Percentiles rank a stretch among this genome's conserved stretches.
Conservation (phyloP, 2,888 invertebrate species). For the Thecophora atra region DNA sequence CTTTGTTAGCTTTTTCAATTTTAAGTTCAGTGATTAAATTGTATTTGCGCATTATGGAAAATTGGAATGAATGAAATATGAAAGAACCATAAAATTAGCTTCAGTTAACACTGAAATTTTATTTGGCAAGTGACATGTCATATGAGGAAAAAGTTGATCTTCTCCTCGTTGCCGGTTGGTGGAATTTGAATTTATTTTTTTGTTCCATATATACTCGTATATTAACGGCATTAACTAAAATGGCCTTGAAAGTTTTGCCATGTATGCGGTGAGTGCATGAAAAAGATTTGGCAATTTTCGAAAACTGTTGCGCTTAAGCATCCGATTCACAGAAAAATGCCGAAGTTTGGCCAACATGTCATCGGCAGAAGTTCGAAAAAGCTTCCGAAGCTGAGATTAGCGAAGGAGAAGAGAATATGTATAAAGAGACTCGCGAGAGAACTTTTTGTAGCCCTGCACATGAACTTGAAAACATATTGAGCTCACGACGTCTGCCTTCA, state of each 20-base stretch:
- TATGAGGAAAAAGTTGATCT: too few species aligned
- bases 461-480: slow-evolving; percentile 25
- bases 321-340: slow-evolving; percentile 3
- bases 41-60: too few species aligned
- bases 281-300: not conserved
- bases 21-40: too few species aligned
- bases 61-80: too few species aligned
- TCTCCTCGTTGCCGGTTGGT: not conserved
- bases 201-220: not conserved
- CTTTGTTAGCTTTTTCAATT: too few species aligned
- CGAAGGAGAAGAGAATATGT: not conserved
- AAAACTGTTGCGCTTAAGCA: slow-evolving; percentile 9
- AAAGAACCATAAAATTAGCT: too few species aligned
- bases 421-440: not conserved
- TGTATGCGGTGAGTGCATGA: not conserved
- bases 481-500: not conserved
- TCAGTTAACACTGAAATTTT: too few species aligned
- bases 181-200: not conserved
- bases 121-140: too few species aligned
- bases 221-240: not conserved
- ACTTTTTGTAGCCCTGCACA: not conserved
- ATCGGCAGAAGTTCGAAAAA: slow-evolving; percentile 25
- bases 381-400: not conserved
- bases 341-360: not conserved
- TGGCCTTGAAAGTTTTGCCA: slow-evolving; percentile 15